These are phyloP conservation scores for Macrophya annulata DNA, from an alignment of 2,888 invertebrate species.

Conservation along the genomic window DNA sequence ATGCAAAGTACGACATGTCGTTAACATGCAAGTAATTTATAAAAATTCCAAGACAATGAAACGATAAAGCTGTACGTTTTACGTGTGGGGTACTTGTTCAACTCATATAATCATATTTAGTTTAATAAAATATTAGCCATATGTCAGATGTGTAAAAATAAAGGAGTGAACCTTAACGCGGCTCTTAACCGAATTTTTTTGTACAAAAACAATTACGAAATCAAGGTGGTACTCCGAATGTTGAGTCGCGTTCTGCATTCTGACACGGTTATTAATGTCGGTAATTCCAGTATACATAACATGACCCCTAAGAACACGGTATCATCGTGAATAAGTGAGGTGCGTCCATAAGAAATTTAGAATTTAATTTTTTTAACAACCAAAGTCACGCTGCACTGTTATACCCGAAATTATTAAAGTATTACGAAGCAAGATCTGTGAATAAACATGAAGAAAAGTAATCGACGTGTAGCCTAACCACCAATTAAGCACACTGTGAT, in stretches of 20 bases:
- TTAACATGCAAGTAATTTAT: not conserved
- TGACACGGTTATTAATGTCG: not conserved
- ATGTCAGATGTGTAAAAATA: not conserved
- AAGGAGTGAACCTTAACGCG: not conserved
- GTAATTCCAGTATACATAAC: conserved; percentile 19
- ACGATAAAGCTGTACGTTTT: not conserved
- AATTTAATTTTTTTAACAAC: conserved; percentile 33
- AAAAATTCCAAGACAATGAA: not conserved
- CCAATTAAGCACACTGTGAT: conserved; percentile 5
- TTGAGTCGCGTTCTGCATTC: conserved; percentile 25
- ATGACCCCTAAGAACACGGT: conserved; percentile 10
- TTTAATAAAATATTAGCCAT: not conserved
- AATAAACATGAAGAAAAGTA: conserved; percentile 35
- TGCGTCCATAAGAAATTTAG: not conserved
- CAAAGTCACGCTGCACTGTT: conserved; percentile 15
- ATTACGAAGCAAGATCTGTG: conserved; percentile 11
- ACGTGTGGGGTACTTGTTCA: not conserved
- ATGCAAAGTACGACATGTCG: not conserved
- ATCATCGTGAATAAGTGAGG: conserved; percentile 32
- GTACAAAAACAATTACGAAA: conserved; percentile 11
- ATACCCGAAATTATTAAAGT: conserved; percentile 18
- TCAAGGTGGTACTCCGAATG: conserved; percentile 2
- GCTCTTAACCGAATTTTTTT: not conserved
- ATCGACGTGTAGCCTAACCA: conserved; percentile 5
- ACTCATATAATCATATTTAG: not conserved